Conservation (phyloP, 2,888 invertebrate genomes). For the Papilio protenor region DNA sequence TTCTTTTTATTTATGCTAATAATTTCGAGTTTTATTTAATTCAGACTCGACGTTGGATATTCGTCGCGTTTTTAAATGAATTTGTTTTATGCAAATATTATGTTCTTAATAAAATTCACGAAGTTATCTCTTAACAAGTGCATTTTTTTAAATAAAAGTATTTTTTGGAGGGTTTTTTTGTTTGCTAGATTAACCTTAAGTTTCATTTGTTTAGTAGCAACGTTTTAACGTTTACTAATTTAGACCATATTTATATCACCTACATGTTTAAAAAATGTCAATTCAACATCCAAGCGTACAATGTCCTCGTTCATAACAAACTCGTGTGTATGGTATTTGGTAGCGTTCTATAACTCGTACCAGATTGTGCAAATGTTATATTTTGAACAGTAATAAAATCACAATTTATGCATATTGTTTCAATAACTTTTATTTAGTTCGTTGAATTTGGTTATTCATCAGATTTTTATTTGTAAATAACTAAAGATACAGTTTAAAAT, state of each 20-base stretch:
- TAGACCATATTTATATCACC: not conserved
- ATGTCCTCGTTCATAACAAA: not conserved
- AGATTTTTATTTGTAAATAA: not conserved
- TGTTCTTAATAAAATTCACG: constrained; percentile 17
- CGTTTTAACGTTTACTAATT: not conserved
- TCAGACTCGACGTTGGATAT: constrained; percentile 21
- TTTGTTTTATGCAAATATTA: constrained; percentile 30
- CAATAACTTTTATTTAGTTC: too few species aligned
- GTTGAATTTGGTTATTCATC: not conserved
- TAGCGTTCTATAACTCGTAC: too few species aligned
- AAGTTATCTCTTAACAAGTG: constrained; percentile 19
- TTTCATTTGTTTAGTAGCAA: not conserved
- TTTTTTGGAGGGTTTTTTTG: not conserved
- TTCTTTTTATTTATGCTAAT: constrained; percentile 31
- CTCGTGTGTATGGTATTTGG: too few species aligned
- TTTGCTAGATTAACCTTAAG: not conserved
- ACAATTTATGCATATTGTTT: too few species aligned
- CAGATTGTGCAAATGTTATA: too few species aligned
- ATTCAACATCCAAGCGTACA: not conserved
- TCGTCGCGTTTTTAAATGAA: constrained; percentile 29
- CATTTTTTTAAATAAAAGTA: constrained; percentile 40
- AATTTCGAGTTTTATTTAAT: constrained; percentile 35
- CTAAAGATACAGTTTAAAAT: not conserved
- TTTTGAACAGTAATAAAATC: too few species aligned
- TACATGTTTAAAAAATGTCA: not conserved